phyloP scores from a whole-genome alignment of 1,140 invertebrate species.

The Cydia amplana region DNA sequence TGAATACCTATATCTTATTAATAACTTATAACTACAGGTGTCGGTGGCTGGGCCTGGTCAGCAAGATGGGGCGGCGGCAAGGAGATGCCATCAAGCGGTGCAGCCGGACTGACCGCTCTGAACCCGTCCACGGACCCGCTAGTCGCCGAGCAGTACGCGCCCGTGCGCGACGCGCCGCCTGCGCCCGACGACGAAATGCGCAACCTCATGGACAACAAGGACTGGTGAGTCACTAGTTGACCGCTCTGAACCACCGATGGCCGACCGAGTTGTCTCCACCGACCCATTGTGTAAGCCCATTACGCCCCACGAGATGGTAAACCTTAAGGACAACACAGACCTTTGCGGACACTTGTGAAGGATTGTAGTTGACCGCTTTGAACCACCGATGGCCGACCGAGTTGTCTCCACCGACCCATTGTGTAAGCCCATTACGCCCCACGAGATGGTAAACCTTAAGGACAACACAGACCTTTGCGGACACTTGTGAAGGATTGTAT shows the following conservation, averaged over 20 bases:
- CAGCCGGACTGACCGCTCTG: conserved; percentile 69
- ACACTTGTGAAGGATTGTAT: too few relatives aligned
- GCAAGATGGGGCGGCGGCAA: conserved; percentile 66
- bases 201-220: conserved; percentile 86
- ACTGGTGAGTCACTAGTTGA: conserved; percentile 75
- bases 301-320: too few relatives aligned
- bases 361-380: not conserved
- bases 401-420: not conserved
- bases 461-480: too few relatives aligned
- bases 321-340: too few relatives aligned
- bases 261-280: not conserved
- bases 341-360: too few relatives aligned
- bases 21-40: conserved; percentile 46
- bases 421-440: too few relatives aligned
- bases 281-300: too few relatives aligned
- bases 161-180: conserved; percentile 84
- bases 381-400: not conserved
- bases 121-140: conserved; percentile 87
- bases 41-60: conserved; percentile 69
- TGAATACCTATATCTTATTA: too few relatives aligned
- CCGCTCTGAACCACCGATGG: not conserved
- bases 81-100: conserved; percentile 64
- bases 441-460: too few relatives aligned
- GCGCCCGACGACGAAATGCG: conserved; percentile 82
- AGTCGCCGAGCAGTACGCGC: conserved; percentile 85